Evolutionary conservation across 2,888 invertebrate genomes (phyloP).

Genomic region (Tenodera sinensis): DNA sequence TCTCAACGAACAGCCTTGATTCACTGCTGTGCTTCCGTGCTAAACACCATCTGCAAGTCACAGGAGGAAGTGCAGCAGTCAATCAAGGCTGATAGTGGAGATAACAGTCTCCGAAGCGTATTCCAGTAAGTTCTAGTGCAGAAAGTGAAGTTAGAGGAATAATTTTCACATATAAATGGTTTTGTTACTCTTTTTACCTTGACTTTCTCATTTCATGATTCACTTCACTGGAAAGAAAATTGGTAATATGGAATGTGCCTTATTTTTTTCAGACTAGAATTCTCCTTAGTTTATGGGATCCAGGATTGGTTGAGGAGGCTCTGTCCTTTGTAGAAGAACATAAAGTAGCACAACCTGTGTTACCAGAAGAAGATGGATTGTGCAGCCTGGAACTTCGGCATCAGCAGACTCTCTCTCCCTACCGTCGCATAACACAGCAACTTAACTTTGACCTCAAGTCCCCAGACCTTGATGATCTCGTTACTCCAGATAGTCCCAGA

Average conservation of each 20-base stretch:
- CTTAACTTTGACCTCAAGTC: conserved; percentile 67
- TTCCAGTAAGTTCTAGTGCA: no score
- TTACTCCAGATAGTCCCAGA: conserved; percentile 61
- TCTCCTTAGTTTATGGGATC: conserved; percentile 80
- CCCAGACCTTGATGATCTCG: conserved; percentile 62
- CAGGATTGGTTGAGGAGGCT: conserved; percentile 79
- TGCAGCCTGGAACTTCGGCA: conserved; percentile 42
- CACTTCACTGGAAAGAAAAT: no score
- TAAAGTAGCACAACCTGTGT: conserved; percentile 49
- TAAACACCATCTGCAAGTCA: no score
- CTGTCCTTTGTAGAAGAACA: conserved; percentile 78
- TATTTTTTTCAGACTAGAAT: conserved; percentile 58
- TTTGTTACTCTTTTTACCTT: no score
- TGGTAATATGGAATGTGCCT: background rate
- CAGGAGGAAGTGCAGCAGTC: no score
- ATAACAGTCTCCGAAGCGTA: no score
- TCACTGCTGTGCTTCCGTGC: no score
- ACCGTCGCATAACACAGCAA: conserved; percentile 74
- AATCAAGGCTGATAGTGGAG: no score
- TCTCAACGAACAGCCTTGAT: no score
- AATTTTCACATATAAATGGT: no score
- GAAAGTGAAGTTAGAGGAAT: no score
- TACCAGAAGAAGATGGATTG: conserved; percentile 41
- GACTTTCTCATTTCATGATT: no score
- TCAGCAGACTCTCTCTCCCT: conserved; percentile 62